Conservation (phyloP, 2,113 vertebrate species). For the Mesembrinibis cayennensis region DNA sequence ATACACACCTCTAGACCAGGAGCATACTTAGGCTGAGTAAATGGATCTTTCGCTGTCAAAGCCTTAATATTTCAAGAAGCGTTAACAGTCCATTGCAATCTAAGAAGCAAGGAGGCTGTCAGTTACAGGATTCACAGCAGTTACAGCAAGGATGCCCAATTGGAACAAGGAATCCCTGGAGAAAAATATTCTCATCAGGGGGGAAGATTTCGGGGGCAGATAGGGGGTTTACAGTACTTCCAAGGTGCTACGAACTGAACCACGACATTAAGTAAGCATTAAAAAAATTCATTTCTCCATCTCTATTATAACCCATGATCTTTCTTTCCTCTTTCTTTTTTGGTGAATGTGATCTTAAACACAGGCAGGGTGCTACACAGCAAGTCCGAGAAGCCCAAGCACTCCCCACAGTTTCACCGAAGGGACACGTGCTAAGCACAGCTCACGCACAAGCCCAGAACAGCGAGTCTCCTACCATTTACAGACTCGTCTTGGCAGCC, state of each 20-base stretch:
- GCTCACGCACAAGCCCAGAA: background rate
- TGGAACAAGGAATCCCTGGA: background rate
- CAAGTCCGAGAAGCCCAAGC: background rate
- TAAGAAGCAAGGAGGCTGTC: background rate
- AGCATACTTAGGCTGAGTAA: background rate
- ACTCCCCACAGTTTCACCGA: background rate
- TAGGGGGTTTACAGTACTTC: background rate
- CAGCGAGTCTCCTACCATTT: background rate
- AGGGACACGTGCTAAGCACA: rapidly evolving
- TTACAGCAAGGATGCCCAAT: background rate
- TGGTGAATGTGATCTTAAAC: background rate
- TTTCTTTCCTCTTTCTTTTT: background rate
- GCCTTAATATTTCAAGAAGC: background rate
- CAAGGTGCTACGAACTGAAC: background rate
- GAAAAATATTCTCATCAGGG: background rate
- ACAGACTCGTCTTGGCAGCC: background rate
- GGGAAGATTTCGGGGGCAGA: background rate
- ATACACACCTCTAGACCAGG: background rate
- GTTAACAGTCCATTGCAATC: background rate
- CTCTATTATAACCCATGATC: background rate
- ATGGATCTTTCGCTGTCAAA: background rate
- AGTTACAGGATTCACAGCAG: background rate
- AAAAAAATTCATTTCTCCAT: background rate
- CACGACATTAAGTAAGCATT: background rate
- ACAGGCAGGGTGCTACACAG: background rate